These are phyloP conservation scores for Ctenopoma multispine DNA, from an alignment of 2,797 vertebrate genomes.

Conservation along the genomic window DNA sequence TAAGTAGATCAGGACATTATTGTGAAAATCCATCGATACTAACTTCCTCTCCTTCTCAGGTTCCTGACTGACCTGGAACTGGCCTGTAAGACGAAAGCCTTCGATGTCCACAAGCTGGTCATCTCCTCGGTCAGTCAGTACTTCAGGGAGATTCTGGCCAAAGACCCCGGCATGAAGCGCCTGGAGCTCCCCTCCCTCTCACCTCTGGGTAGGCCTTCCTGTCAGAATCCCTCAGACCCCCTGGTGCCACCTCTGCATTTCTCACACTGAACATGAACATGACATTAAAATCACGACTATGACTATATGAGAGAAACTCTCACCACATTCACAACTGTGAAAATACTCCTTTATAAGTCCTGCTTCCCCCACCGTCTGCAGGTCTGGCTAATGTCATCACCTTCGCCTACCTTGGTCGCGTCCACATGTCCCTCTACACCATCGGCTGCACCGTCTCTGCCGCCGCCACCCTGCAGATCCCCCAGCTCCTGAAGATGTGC, in stretches of 20 bases:
- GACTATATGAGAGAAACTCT: no score
- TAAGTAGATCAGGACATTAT: no score
- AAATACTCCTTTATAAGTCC: no score
- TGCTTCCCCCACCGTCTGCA: slow-evolving; percentile 20
- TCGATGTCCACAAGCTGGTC: slow-evolving; percentile 88
- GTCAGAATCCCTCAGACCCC: no score
- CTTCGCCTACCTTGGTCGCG: slow-evolving; percentile 88
- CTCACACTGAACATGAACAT: no score
- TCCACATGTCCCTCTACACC: slow-evolving; percentile 90
- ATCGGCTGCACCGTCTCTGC: slow-evolving; percentile 88
- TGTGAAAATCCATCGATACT: no score
- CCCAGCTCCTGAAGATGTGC: slow-evolving; percentile 87
- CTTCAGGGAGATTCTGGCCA: slow-evolving; percentile 87
- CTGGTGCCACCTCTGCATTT: no score
- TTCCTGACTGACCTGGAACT: slow-evolving; percentile 89
- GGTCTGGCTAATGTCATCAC: slow-evolving; percentile 87
- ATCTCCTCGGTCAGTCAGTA: slow-evolving; percentile 89
- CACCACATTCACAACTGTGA: no score
- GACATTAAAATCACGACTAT: no score
- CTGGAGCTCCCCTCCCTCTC: slow-evolving; percentile 86
- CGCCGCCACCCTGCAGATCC: slow-evolving; percentile 85
- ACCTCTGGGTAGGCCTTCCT: slow-evolving; percentile 75
- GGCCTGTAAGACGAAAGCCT: slow-evolving; percentile 89
- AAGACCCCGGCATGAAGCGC: slow-evolving; percentile 84
- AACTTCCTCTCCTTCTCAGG: slow-evolving; percentile 41